phyloP scores from a whole-genome alignment of 2,888 invertebrate genomes.

The Gymnocheta viridis region DNA sequence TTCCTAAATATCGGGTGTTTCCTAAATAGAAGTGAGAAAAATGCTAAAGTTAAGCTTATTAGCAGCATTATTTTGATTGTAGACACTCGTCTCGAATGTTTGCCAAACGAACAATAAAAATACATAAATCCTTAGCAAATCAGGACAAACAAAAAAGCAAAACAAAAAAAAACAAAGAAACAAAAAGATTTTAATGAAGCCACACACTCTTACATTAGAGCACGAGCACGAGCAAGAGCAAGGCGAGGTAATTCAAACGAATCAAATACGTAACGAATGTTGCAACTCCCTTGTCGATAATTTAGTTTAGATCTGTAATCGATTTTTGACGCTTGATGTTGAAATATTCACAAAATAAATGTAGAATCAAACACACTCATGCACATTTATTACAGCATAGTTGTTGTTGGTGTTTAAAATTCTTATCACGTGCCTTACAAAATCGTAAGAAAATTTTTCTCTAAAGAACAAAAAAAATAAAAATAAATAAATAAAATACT shows the following conservation, averaged over 20 bases:
- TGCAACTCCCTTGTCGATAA: constrained; percentile 62
- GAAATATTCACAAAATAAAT: constrained; percentile 36
- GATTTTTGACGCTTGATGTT: constrained; percentile 62
- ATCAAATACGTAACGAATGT: constrained; percentile 53
- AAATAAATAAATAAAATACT: no score
- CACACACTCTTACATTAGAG: constrained; percentile 16
- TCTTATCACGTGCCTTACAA: constrained; percentile 60
- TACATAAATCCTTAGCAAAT: constrained; percentile 66
- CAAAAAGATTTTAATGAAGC: constrained; percentile 55
- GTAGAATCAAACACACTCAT: neutral
- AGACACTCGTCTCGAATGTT: constrained; percentile 51
- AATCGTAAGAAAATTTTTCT: constrained; percentile 13
- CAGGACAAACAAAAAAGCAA: constrained; percentile 51
- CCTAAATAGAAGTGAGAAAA: constrained; percentile 36
- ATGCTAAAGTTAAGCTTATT: constrained; percentile 67
- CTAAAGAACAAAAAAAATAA: neutral
- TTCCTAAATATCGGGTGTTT: constrained; percentile 35
- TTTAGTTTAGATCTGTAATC: constrained; percentile 60
- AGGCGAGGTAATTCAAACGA: constrained; percentile 24
- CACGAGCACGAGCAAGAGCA: neutral
- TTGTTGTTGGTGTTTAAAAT: constrained; percentile 50
- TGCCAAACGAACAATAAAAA: constrained; percentile 49
- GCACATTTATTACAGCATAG: neutral
- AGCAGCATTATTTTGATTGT: constrained; percentile 66
- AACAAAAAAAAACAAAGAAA: neutral